A percentile compares a stretch with the other conserved stretches of the same genome.
Evolutionary conservation across 2,797 vertebrate genomes (phyloP).

Genomic region (Acanthurus leucopareius): DNA sequence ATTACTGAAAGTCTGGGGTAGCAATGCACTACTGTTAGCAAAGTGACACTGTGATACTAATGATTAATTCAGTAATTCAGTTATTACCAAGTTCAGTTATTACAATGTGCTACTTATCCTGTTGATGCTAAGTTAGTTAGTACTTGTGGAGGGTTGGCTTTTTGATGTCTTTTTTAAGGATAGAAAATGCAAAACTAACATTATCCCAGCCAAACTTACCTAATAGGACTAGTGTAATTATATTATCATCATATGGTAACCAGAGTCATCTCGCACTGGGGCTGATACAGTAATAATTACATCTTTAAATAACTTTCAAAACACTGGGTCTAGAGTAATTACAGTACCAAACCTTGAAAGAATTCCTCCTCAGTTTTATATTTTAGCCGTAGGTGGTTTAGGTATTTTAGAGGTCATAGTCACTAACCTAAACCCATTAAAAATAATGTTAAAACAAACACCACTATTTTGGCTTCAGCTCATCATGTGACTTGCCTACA

Average conservation of each 20-base stretch:
- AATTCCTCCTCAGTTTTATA: neutral
- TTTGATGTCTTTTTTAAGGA: neutral
- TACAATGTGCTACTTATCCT: neutral
- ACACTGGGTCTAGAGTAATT: neutral
- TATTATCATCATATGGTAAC: neutral
- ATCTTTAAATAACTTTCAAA: neutral
- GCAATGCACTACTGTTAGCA: neutral
- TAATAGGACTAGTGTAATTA: neutral
- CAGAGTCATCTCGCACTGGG: neutral
- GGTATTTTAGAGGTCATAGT: neutral
- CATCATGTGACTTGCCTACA: neutral
- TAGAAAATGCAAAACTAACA: neutral
- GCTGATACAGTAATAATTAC: neutral
- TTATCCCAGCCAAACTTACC: neutral
- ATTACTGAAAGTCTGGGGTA: neutral
- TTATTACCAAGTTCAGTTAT: conserved; percentile 1
- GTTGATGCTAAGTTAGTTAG: neutral
- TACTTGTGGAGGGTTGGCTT: neutral
- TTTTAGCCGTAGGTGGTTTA: neutral
- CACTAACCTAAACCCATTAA: too few relatives aligned
- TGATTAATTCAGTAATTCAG: neutral
- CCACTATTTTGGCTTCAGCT: neutral
- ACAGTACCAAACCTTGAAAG: neutral
- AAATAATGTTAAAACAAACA: neutral
- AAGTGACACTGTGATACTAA: neutral